phyloP scores from a whole-genome alignment of 92 coral and sea anemone genomes.

The Epizoanthus fatuus region DNA sequence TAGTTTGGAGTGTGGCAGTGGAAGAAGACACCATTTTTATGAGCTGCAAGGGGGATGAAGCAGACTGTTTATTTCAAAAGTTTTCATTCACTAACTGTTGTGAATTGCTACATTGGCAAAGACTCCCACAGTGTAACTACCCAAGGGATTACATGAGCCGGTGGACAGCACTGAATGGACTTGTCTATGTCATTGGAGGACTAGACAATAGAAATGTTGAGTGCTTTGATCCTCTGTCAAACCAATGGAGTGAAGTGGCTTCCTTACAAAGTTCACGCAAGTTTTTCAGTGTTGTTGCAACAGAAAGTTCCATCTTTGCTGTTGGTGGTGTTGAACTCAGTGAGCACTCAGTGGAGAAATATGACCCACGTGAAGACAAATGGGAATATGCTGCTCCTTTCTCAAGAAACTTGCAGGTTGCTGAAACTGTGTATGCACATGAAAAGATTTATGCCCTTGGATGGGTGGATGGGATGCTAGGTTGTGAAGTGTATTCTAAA shows the following conservation, averaged over 20 bases:
- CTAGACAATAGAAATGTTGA: neutral
- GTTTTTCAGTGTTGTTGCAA: neutral
- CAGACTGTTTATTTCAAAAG: neutral
- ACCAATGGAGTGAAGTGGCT: neutral
- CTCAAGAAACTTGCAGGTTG: neutral
- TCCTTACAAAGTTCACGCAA: neutral
- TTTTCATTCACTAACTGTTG: neutral
- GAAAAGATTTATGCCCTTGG: neutral
- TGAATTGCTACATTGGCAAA: neutral
- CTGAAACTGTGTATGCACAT: neutral
- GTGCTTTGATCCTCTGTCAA: neutral
- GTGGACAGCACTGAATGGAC: neutral
- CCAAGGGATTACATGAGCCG: neutral
- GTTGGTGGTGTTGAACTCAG: neutral
- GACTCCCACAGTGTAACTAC: neutral
- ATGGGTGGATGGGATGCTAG: neutral
- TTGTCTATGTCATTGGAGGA: neutral
- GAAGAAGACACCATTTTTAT: neutral
- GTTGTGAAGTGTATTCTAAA: neutral
- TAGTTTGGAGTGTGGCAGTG: neutral
- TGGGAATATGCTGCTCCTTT: neutral
- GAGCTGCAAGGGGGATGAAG: neutral
- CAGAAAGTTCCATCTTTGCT: neutral
- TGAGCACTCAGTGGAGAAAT: neutral
- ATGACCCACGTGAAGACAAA: slow-evolving; percentile 1